phyloP scores from a whole-genome alignment of 2,888 invertebrate species.

The Syrphus vitripennis region DNA sequence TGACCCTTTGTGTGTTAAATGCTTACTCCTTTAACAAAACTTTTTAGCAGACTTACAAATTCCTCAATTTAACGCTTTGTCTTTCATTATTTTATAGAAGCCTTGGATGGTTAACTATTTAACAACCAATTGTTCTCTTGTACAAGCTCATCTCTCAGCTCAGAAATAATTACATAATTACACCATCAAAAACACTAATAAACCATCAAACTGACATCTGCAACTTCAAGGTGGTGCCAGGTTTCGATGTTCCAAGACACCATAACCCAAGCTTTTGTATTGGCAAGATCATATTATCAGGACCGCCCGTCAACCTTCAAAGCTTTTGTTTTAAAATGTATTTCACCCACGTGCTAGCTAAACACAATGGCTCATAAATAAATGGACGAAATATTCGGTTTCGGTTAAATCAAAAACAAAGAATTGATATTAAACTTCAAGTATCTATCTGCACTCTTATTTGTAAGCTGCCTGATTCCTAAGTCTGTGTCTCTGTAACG shows the following conservation, averaged over 20 bases:
- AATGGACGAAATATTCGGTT: conserved; percentile 45
- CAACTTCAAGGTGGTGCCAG: conserved; percentile 37
- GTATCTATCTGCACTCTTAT: background rate
- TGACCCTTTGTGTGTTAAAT: too few relatives aligned
- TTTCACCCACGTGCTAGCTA: conserved; percentile 52
- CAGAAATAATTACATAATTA: conserved; percentile 36
- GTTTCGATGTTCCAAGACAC: conserved; percentile 41
- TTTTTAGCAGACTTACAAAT: too few relatives aligned
- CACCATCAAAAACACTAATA: conserved; percentile 63
- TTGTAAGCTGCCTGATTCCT: conserved; percentile 50
- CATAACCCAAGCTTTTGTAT: background rate
- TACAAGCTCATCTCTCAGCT: conserved; percentile 16
- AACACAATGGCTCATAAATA: conserved; percentile 62
- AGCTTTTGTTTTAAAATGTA: background rate
- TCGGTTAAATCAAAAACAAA: conserved; percentile 1
- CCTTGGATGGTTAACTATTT: conserved; percentile 1
- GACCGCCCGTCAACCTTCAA: conserved; percentile 64
- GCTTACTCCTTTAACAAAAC: too few relatives aligned
- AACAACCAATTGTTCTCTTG: background rate
- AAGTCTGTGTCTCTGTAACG: background rate
- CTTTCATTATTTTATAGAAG: background rate
- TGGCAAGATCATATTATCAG: conserved; percentile 5
- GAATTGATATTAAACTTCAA: background rate
- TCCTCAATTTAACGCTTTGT: too few relatives aligned
- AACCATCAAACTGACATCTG: conserved; percentile 42